phyloP scores from a whole-genome alignment of 2,797 vertebrate species.

The Tachyglossus aculeatus region DNA sequence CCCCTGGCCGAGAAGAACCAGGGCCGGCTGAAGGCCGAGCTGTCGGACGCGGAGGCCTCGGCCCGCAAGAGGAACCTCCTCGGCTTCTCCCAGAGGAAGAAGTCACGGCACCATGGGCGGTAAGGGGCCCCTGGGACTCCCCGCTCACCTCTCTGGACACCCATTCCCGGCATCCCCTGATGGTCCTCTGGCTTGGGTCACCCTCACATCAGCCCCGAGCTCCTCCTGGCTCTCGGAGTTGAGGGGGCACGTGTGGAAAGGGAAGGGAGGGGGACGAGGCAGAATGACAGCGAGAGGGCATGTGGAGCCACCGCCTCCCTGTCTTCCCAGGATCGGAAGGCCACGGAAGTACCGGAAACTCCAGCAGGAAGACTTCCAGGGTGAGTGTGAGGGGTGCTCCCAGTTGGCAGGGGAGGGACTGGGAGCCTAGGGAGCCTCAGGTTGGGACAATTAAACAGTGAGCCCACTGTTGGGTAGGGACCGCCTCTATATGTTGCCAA shows the following conservation, averaged over 20 bases:
- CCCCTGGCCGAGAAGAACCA: slow-evolving; percentile 96
- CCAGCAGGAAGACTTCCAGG: slow-evolving; percentile 90
- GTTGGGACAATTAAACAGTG: too few species aligned
- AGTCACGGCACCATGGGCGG: slow-evolving; percentile 93
- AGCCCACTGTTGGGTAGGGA: too few species aligned
- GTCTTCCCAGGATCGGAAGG: slow-evolving; percentile 88
- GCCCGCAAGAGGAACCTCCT: slow-evolving; percentile 85
- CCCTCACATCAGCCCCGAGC: too few species aligned
- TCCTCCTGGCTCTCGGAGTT: not conserved
- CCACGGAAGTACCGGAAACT: slow-evolving; percentile 95
- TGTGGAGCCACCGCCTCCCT: slow-evolving; percentile 29
- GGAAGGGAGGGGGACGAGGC: not conserved
- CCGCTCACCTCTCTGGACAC: too few species aligned
- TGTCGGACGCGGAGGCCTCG: slow-evolving; percentile 86
- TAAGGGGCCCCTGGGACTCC: slow-evolving; percentile 68
- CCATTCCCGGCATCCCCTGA: too few species aligned
- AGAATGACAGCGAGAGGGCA: not conserved
- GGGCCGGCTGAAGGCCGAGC: slow-evolving; percentile 87
- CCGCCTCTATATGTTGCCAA: too few species aligned
- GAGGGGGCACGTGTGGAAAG: slow-evolving; percentile 3
- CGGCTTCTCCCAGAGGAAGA: slow-evolving; percentile 90
- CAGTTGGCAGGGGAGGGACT: not conserved
- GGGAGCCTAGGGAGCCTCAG: not conserved
- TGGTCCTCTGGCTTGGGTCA: too few species aligned
- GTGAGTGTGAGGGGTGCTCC: slow-evolving; percentile 75